A percentile compares a stretch with the other conserved stretches of the same genome.
Conservation (phyloP, 1,140 invertebrate genomes). For the Pseudomyrmex concolor region DNA sequence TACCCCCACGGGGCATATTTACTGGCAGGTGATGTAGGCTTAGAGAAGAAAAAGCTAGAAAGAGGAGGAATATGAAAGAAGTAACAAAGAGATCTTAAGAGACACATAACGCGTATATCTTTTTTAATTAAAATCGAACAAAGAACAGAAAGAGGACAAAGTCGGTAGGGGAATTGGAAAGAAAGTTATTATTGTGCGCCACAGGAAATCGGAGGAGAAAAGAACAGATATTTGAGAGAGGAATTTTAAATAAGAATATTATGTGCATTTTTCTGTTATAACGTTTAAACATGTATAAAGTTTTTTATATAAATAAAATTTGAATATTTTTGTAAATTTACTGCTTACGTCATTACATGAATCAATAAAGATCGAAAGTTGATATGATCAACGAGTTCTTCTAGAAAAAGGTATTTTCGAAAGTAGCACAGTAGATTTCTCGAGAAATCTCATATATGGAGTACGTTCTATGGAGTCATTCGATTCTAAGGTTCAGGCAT, state of each 20-base stretch:
- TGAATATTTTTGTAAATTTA: not conserved
- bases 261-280: not conserved
- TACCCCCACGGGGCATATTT: not conserved
- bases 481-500: slow-evolving; percentile 30
- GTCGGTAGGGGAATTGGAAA: not conserved
- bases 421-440: not conserved
- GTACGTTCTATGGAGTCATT: slow-evolving; percentile 53
- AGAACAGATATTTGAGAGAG: not conserved
- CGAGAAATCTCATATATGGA: slow-evolving; percentile 21
- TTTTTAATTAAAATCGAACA: slow-evolving; percentile 50
- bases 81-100: slow-evolving; percentile 4
- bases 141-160: slow-evolving; percentile 35
- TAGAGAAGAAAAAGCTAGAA: not conserved
- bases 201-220: not conserved
- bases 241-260: slow-evolving; percentile 42
- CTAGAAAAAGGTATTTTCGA: not conserved
- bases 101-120: not conserved
- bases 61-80: not conserved
- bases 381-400: not conserved
- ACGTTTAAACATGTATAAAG: not conserved
- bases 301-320: not conserved
- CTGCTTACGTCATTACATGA: not conserved
- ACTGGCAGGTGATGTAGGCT: slow-evolving; percentile 4
- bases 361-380: not conserved
- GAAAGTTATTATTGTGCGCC: slow-evolving; percentile 22